Conservation (phyloP, 2,113 vertebrate species). For the Recurvirostra avosetta region DNA sequence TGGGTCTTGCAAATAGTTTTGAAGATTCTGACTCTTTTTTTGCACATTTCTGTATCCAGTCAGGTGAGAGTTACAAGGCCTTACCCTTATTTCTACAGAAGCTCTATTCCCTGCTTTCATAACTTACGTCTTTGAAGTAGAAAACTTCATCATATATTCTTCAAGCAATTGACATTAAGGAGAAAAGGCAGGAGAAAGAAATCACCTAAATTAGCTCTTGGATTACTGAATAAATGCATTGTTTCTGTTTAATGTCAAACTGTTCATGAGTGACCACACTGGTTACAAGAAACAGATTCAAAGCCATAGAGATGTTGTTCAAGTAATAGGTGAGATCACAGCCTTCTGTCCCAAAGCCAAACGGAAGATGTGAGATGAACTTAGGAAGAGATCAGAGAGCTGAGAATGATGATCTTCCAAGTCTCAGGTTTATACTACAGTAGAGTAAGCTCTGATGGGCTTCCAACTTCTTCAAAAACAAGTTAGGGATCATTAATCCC, state of each 20-base stretch:
- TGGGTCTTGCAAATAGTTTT: neutral
- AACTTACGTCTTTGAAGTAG: neutral
- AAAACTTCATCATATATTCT: neutral
- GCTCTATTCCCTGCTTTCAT: neutral
- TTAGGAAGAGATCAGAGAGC: neutral
- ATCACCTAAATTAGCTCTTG: neutral
- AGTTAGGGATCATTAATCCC: neutral
- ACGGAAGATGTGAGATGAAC: neutral
- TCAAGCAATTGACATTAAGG: neutral
- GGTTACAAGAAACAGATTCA: neutral
- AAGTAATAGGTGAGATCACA: neutral
- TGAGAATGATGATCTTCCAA: neutral
- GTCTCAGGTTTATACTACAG: neutral
- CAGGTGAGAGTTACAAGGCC: neutral
- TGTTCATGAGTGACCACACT: neutral
- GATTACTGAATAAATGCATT: neutral
- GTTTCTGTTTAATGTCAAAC: neutral
- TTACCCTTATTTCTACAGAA: neutral
- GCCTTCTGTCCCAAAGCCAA: neutral
- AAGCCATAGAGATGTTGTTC: neutral
- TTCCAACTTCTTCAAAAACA: neutral
- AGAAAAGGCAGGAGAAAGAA: neutral
- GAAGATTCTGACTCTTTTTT: neutral
- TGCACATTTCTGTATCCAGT: neutral
- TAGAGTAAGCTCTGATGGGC: neutral